phyloP scores from a whole-genome alignment of 2,113 vertebrate genomes.

The Brevimyrus niger region DNA sequence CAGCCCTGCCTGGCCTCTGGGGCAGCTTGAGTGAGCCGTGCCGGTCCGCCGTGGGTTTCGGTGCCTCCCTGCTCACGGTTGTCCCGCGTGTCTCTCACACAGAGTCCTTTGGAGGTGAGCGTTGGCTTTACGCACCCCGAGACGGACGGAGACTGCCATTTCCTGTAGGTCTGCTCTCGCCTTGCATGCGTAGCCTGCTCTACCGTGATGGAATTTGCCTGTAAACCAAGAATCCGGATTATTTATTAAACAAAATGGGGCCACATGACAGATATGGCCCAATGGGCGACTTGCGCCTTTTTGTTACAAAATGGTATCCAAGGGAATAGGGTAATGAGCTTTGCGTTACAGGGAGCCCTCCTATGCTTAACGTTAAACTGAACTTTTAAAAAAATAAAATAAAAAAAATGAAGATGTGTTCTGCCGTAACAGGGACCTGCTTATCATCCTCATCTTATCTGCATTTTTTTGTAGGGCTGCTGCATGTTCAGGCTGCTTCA shows the following conservation, averaged over 20 bases:
- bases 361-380: not conserved
- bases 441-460: not conserved
- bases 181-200: not conserved
- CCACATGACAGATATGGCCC: not conserved
- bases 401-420: not conserved
- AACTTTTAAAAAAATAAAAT: not conserved
- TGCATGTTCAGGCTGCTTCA: constrained; percentile 82
- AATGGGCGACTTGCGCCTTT: not conserved
- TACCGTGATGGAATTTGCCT: not conserved
- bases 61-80: not conserved
- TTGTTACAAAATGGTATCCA: not conserved
- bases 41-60: not conserved
- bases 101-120: constrained; percentile 86
- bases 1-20: too few relatives aligned
- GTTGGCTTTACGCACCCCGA: constrained; percentile 84
- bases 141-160: constrained; percentile 85
- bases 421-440: not conserved
- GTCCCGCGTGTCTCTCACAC: constrained; percentile 31
- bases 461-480: constrained; percentile 56
- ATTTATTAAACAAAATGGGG: not conserved
- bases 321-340: not conserved
- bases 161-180: constrained; percentile 74
- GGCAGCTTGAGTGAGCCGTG: not conserved
- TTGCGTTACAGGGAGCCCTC: not conserved
- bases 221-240: not conserved